Evolutionary conservation across 2,888 invertebrate genomes (phyloP).

Genomic region (Macrophya alboannulata): DNA sequence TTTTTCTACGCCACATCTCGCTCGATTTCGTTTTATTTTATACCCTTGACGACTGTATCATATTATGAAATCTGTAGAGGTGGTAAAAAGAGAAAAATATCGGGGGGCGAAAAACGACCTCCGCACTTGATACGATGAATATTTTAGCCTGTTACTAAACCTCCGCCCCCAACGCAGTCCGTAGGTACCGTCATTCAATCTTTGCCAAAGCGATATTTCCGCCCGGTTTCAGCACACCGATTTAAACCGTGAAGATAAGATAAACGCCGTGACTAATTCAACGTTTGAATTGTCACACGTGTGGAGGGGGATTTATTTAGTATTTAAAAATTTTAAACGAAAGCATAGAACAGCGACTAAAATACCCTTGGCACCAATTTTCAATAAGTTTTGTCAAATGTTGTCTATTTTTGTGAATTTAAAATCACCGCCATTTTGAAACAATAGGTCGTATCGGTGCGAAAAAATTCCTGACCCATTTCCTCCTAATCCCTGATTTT

Average conservation of each 20-base stretch:
- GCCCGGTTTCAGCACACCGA: slow-evolving; percentile 21
- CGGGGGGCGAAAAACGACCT: background rate
- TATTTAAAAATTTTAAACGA: background rate
- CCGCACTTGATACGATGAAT: slow-evolving; percentile 27
- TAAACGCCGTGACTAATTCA: slow-evolving; percentile 47
- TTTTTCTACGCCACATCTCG: background rate
- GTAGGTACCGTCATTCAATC: slow-evolving; percentile 30
- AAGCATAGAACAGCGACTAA: background rate
- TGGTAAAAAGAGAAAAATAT: background rate
- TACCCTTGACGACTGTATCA: slow-evolving; percentile 32
- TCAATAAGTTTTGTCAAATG: background rate
- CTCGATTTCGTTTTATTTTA: slow-evolving; percentile 35
- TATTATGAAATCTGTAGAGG: slow-evolving; percentile 18
- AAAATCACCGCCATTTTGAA: background rate
- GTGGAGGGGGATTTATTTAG: background rate
- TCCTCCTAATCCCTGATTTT: background rate
- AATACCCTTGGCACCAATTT: background rate
- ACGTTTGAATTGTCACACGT: slow-evolving; percentile 23
- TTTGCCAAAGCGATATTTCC: slow-evolving; percentile 44
- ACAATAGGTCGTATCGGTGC: background rate
- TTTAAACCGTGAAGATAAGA: slow-evolving; percentile 42
- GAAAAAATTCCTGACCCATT: background rate
- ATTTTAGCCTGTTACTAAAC: slow-evolving; percentile 31
- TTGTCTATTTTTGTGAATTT: background rate
- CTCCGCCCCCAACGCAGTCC: background rate